Conservation (phyloP, 2,797 vertebrate genomes). For the Parauchenoglanis ngamensis region DNA sequence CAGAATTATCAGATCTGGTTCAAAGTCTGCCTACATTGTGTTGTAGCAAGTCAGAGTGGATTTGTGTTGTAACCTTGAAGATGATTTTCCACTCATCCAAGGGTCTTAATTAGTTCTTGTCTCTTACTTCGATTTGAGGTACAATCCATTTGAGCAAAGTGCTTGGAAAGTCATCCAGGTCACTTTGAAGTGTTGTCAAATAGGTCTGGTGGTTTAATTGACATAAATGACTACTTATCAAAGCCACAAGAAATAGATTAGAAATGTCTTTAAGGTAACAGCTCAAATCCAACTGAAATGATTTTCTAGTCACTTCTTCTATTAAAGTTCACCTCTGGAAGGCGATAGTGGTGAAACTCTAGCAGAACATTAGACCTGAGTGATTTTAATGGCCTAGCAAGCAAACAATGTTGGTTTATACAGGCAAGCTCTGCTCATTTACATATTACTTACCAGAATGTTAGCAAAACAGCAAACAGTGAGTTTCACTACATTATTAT, state of each 20-base stretch:
- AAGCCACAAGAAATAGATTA: not conserved
- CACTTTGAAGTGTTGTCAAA: too few relatives aligned
- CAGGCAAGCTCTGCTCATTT: not conserved
- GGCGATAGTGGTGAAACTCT: not conserved
- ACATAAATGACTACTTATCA: not conserved
- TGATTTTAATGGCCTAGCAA: not conserved
- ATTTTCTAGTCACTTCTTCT: not conserved
- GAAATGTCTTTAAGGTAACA: not conserved
- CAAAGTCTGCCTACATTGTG: not conserved
- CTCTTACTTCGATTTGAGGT: not conserved
- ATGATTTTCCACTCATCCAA: not conserved
- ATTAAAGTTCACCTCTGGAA: not conserved
- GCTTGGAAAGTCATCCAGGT: too few relatives aligned
- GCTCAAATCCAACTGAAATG: not conserved
- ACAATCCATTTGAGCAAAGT: not conserved
- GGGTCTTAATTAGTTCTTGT: not conserved
- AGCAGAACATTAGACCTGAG: not conserved
- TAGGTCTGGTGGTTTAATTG: too few relatives aligned
- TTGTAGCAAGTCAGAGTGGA: not conserved
- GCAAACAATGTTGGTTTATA: not conserved
- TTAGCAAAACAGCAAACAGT: not conserved
- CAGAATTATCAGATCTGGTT: not conserved
- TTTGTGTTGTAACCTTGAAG: not conserved
- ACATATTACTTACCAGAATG: not conserved
- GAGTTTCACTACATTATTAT: not conserved